Base-by-base conservation (phyloP, 2,888 invertebrate species). In the Apodemia zela region DNA sequence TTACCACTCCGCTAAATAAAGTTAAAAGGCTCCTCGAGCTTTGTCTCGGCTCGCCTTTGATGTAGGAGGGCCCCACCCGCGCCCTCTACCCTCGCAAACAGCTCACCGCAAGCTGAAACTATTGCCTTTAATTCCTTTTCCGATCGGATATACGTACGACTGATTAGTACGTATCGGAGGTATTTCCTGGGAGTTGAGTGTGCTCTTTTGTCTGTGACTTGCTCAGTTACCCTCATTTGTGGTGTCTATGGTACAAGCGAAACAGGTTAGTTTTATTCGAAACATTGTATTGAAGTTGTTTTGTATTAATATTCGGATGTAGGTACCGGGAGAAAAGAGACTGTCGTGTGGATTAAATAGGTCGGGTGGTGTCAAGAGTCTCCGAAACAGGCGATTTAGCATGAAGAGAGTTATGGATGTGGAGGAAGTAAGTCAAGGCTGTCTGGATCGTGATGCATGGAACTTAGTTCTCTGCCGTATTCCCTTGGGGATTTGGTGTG, bases 1-100 rank as follows among this genome's bases (percentile, higher is more conserved):
- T 89, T 91, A 90, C 91, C 90, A 91, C 91, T 91, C 88, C 81
- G 89, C 89, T 90, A 90, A 91, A 91, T 91, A 91, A 91, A 91
- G 89, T 91, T 91, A 90, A 91, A 90, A 91, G 90, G 89, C 89
- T 89, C 87, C 85, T 87, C 84, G 76, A 82, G 89, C 89, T 90
- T 91, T 91, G 90, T 91, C 90, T 90, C 88, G 89, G 79, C 79
- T 78, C 83, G 82, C 89, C 90, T 91, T 91, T 91, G 91, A 91
- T 90, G 88, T 89, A 69, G 73, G 76, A 73, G 75, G 71, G 75
- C 71, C 75, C 71, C 73, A 68, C 67, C 65, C 64, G 18, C 62
- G 47, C 66, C 65, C 58, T 70, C 68, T 66, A 65, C 68, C 81
- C 80, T 42, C 79, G 80, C 89, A 89, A 89, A 89, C 89, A 87